These are phyloP conservation scores for Apamea monoglypha DNA, from an alignment of 2,888 invertebrate species.

Conservation along the genomic window DNA sequence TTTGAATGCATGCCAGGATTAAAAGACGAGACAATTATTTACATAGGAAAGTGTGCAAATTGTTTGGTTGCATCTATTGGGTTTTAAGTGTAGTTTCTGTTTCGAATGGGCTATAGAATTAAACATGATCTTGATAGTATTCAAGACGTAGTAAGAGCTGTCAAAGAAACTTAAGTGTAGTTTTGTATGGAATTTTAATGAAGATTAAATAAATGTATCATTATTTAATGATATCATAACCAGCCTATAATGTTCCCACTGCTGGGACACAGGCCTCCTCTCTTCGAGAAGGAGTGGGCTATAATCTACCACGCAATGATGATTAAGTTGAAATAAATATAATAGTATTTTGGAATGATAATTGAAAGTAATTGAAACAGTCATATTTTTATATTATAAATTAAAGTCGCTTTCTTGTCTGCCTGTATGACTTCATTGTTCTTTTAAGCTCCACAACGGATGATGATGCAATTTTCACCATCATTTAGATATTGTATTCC, in stretches of 20 bases:
- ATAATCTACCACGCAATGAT: too few species aligned
- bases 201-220: not conserved
- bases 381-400: too few species aligned
- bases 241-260: too few species aligned
- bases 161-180: slow-evolving; percentile 9
- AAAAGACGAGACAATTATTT: slow-evolving; percentile 45
- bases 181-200: slow-evolving; percentile 7
- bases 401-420: not conserved
- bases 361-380: too few species aligned
- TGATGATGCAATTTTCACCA: not conserved
- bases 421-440: not conserved
- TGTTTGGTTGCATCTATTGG: slow-evolving; percentile 23
- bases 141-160: slow-evolving; percentile 7
- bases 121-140: slow-evolving; percentile 32
- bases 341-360: too few species aligned
- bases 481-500: not conserved
- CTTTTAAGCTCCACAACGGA: not conserved
- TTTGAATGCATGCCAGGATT: slow-evolving; percentile 54
- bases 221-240: too few species aligned
- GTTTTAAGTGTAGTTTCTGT: slow-evolving; percentile 38
- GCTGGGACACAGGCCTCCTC: too few species aligned
- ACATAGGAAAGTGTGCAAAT: slow-evolving; percentile 62
- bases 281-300: too few species aligned
- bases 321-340: too few species aligned
- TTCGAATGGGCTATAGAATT: slow-evolving; percentile 23